Conservation (phyloP, 2,797 vertebrate species). For the Fistularia tabacaria region DNA sequence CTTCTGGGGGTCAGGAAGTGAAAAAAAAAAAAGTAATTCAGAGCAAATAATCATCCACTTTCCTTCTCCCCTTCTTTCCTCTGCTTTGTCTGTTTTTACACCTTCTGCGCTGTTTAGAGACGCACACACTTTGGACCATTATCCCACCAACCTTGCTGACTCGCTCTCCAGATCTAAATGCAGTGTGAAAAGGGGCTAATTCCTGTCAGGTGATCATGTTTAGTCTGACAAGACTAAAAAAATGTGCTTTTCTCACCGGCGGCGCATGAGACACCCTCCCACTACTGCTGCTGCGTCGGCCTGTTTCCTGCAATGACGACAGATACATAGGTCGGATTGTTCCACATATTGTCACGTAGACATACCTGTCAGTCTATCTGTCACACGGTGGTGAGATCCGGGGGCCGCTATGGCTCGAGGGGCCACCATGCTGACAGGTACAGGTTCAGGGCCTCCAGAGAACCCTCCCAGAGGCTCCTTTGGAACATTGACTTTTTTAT, state of each 20-base stretch:
- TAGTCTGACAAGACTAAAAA: conserved; percentile 57
- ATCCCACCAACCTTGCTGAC: too few species aligned
- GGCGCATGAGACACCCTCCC: not conserved
- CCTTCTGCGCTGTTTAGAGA: too few species aligned
- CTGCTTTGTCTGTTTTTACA: too few species aligned
- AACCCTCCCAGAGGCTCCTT: not conserved
- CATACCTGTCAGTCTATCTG: conserved; percentile 51
- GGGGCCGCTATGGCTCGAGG: conserved; percentile 30
- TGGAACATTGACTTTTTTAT: too few species aligned
- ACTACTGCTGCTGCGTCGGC: conserved; percentile 27
- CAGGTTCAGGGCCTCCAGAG: conserved; percentile 8
- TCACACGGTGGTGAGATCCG: conserved; percentile 21
- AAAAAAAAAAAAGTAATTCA: too few species aligned
- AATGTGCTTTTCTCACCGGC: conserved; percentile 21
- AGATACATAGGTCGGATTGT: conserved; percentile 40
- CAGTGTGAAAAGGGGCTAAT: conserved; percentile 31
- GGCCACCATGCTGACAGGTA: conserved; percentile 17
- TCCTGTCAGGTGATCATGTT: conserved; percentile 31
- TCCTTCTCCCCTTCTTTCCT: too few species aligned
- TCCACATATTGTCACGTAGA: conserved; percentile 51
- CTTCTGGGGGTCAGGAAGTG: too few species aligned
- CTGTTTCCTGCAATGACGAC: conserved; percentile 31
- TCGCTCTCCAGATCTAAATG: conserved; percentile 24
- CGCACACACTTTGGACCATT: not conserved
- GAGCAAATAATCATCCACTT: too few species aligned